Evolutionary conservation across 2,888 invertebrate species (phyloP).

Genomic region (Bruchidius siliquastri): DNA sequence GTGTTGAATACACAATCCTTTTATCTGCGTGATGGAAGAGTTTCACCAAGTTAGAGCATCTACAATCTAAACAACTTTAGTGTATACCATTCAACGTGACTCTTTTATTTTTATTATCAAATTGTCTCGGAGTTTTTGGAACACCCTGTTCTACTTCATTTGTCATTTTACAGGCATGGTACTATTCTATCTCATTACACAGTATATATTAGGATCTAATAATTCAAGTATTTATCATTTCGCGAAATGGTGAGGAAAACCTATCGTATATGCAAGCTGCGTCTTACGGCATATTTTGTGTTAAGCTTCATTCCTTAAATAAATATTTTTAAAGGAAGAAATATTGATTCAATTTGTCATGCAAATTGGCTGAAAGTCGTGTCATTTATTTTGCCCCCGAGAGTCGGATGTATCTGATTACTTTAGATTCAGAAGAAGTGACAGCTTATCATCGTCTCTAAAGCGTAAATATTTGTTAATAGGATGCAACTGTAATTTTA

Average conservation of each 20-base stretch:
- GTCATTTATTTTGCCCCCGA: constrained; percentile 47
- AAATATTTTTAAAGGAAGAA: constrained; percentile 50
- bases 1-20: no score
- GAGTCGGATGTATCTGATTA: constrained; percentile 19
- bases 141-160: no score
- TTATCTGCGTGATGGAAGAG: no score
- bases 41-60: no score
- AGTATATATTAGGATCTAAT: not conserved
- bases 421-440: constrained; percentile 39
- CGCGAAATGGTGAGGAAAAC: not conserved
- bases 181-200: no score
- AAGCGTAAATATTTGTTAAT: constrained; percentile 42
- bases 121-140: no score
- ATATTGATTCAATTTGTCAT: constrained; percentile 50
- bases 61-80: no score
- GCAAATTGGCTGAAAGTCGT: constrained; percentile 49
- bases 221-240: not conserved
- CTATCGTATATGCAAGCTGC: not conserved
- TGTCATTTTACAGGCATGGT: no score
- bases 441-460: constrained; percentile 43
- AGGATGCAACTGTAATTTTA: constrained; percentile 41
- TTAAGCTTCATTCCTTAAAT: constrained; percentile 39
- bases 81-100: no score
- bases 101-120: no score
- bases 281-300: constrained; percentile 3